These are phyloP conservation scores for Oplegnathus fasciatus DNA, from an alignment of 2,113 vertebrate species.

Conservation along the genomic window DNA sequence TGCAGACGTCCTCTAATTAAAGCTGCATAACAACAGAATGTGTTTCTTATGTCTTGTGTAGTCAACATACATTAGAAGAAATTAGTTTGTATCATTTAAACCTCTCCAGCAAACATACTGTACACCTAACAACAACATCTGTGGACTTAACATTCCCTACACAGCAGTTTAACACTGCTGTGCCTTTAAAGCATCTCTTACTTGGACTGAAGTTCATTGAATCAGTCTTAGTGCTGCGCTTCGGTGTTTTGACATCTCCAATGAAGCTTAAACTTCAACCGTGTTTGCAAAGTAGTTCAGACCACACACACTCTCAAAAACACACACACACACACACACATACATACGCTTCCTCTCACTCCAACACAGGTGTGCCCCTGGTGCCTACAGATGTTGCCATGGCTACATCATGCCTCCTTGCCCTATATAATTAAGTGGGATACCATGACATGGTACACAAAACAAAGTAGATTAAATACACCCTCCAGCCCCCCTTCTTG, in stretches of 20 bases:
- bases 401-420: conserved; percentile 73
- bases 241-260: conserved; percentile 67
- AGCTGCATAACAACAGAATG: neutral
- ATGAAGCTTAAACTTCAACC: conserved; percentile 60
- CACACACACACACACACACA: conserved; percentile 47
- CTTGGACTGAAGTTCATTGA: conserved; percentile 70
- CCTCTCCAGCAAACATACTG: neutral
- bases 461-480: conserved; percentile 46
- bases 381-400: conserved; percentile 74
- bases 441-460: conserved; percentile 62
- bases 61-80: neutral
- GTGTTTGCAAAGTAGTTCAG: conserved; percentile 48
- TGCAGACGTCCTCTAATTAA: neutral
- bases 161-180: conserved; percentile 15
- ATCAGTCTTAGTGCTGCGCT: conserved; percentile 59
- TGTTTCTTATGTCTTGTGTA: neutral
- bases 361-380: conserved; percentile 72
- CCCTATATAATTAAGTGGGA: conserved; percentile 73
- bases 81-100: conserved; percentile 1
- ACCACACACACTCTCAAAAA: conserved; percentile 33
- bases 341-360: neutral
- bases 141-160: conserved; percentile 8
- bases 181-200: conserved; percentile 35
- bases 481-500: neutral
- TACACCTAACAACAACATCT: conserved; percentile 1